Evolutionary conservation across 2,888 invertebrate genomes (phyloP).

Genomic region (Sympetrum striolatum): DNA sequence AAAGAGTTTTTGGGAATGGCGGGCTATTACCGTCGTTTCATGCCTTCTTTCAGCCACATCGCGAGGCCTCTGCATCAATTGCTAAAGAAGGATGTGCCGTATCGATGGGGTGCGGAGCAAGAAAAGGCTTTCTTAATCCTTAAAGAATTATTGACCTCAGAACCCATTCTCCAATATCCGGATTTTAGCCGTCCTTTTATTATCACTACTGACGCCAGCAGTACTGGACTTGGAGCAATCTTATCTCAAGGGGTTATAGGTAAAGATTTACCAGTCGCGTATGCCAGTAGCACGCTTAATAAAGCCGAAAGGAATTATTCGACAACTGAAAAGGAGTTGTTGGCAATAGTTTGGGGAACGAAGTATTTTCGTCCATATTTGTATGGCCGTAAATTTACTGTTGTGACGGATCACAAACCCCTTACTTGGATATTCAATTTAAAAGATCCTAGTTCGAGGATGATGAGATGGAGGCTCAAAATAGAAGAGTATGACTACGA

Average conservation of each 20-base stretch:
- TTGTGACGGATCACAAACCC: neutral
- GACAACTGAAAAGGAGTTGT: neutral
- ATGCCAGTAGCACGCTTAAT: too few species aligned
- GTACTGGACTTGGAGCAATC: neutral
- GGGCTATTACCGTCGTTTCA: too few species aligned
- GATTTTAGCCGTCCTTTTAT: neutral
- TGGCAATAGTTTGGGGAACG: neutral
- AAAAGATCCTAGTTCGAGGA: neutral
- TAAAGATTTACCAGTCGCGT: too few species aligned
- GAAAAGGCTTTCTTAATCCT: slow-evolving; percentile 46
- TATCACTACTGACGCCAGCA: neutral
- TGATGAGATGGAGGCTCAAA: neutral
- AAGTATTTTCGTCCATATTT: neutral
- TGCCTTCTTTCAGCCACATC: too few species aligned
- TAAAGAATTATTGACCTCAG: neutral
- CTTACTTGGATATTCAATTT: neutral
- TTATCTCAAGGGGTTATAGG: too few species aligned
- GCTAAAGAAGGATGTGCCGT: neutral
- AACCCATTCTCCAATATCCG: neutral
- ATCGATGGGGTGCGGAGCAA: slow-evolving; percentile 53
- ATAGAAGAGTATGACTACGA: neutral
- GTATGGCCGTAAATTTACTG: neutral
- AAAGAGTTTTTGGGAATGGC: too few species aligned
- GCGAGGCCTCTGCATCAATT: too few species aligned
- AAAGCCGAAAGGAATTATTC: neutral